A percentile compares a stretch with the other conserved stretches of the same genome.
These are phyloP conservation scores for Eurosta solidaginis DNA, from an alignment of 1,140 invertebrate species.

Conservation along the genomic window DNA sequence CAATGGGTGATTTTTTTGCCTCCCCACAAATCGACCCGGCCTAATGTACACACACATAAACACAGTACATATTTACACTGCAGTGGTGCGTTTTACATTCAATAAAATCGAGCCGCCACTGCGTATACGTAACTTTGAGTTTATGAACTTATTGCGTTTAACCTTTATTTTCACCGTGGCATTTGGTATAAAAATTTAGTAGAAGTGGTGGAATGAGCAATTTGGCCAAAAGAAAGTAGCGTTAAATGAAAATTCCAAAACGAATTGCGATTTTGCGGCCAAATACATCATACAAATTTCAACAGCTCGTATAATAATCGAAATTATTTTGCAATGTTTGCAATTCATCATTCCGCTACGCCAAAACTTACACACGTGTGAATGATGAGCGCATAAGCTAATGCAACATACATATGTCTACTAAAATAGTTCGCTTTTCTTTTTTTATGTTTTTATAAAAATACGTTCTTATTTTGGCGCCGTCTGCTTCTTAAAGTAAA, in stretches of 20 bases:
- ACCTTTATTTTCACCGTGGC: not conserved
- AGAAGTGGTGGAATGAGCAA: not conserved
- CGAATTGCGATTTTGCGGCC: not conserved
- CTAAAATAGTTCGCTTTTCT: not conserved
- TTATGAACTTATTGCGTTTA: not conserved
- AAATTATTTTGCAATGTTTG: not conserved
- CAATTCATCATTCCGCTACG: not conserved
- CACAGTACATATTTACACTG: no score
- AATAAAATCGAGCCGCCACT: no score
- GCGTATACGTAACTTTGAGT: no score
- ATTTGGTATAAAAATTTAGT: not conserved
- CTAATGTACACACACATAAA: no score
- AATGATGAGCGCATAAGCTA: not conserved
- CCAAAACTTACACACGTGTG: not conserved
- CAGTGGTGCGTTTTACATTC: no score
- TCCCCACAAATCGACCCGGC: no score
- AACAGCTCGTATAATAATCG: not conserved
- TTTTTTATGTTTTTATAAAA: not conserved
- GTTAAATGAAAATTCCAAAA: not conserved
- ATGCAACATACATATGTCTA: not conserved
- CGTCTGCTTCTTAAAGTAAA: not conserved
- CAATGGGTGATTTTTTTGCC: no score
- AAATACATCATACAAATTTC: constrained; percentile 16
- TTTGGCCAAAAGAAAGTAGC: not conserved
- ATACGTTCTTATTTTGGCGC: not conserved